Evolutionary conservation across 2,888 invertebrate species (phyloP).

Genomic region (Hydriomena furcata): DNA sequence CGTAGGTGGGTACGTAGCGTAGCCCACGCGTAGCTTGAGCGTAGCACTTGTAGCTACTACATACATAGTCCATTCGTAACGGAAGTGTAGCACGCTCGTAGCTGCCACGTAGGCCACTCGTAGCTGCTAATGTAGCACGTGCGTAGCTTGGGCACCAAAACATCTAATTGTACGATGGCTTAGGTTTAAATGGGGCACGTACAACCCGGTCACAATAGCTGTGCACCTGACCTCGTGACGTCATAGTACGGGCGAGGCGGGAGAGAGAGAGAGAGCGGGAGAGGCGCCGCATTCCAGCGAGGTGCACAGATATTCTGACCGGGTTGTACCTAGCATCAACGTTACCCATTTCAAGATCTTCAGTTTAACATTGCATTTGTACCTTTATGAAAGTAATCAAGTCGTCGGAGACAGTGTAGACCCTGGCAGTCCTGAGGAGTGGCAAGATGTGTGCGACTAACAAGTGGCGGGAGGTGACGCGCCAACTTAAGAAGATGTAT

Average conservation of each 20-base stretch:
- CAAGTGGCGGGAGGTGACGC: constrained; percentile 27
- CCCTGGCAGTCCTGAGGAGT: constrained; percentile 38
- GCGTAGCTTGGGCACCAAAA: neutral
- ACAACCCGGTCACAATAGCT: no score
- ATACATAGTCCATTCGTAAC: neutral
- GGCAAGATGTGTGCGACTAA: constrained; percentile 48
- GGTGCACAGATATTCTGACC: no score
- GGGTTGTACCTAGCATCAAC: no score
- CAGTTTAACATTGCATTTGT: constrained; percentile 3
- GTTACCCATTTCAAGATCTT: no score
- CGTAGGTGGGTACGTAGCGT: no score
- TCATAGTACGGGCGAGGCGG: no score
- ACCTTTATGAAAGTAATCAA: constrained; percentile 47
- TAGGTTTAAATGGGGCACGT: no score
- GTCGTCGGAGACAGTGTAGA: constrained; percentile 38
- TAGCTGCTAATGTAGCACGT: neutral
- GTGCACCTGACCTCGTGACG: no score
- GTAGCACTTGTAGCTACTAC: neutral
- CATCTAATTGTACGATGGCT: no score
- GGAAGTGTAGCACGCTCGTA: neutral
- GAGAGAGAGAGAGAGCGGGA: no score
- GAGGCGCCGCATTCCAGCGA: no score
- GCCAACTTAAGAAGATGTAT: constrained; percentile 34
- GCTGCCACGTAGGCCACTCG: neutral
- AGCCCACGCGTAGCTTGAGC: neutral